These are phyloP conservation scores for Perizoma affinitatum DNA, from an alignment of 2,888 invertebrate genomes.

Conservation along the genomic window DNA sequence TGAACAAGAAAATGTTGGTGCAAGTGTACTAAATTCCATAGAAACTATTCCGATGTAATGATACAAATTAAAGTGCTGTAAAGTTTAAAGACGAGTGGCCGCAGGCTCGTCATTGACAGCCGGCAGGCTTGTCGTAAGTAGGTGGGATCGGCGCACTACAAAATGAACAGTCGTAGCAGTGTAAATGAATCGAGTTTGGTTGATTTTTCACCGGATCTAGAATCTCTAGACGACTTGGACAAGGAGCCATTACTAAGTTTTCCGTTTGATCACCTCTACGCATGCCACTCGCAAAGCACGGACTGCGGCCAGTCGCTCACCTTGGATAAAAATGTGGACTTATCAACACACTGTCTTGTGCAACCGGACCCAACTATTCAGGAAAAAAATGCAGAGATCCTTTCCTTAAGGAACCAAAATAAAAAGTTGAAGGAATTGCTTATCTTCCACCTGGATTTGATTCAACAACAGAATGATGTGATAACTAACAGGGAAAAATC, in stretches of 20 bases:
- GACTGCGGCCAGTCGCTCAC: conserved; percentile 61
- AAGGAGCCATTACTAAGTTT: conserved; percentile 85
- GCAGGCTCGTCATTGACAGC: conserved; percentile 64
- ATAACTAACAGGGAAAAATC: conserved; percentile 91
- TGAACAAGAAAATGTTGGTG: conserved; percentile 24
- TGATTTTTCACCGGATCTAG: conserved; percentile 73
- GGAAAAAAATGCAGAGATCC: conserved; percentile 60
- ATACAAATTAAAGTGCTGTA: conserved; percentile 68
- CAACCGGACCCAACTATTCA: conserved; percentile 59
- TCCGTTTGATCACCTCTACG: conserved; percentile 90
- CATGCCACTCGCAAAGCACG: conserved; percentile 81
- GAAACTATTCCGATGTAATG: conserved; percentile 61
- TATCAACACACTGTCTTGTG: conserved; percentile 62
- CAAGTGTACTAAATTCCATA: conserved; percentile 24
- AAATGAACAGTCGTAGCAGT: conserved; percentile 80
- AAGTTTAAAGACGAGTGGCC: conserved; percentile 23
- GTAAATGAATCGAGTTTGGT: conserved; percentile 80
- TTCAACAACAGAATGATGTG: conserved; percentile 95
- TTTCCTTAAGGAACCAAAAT: conserved; percentile 80
- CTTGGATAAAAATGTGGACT: conserved; percentile 71
- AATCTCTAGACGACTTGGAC: conserved; percentile 70
- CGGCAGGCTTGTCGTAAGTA: conserved; percentile 75
- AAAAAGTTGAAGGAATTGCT: conserved; percentile 90
- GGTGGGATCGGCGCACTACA: conserved; percentile 62
- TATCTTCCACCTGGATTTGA: conserved; percentile 92